Evolutionary conservation across 2,888 invertebrate species (phyloP).

Genomic region (Himalopsyche japonica): DNA sequence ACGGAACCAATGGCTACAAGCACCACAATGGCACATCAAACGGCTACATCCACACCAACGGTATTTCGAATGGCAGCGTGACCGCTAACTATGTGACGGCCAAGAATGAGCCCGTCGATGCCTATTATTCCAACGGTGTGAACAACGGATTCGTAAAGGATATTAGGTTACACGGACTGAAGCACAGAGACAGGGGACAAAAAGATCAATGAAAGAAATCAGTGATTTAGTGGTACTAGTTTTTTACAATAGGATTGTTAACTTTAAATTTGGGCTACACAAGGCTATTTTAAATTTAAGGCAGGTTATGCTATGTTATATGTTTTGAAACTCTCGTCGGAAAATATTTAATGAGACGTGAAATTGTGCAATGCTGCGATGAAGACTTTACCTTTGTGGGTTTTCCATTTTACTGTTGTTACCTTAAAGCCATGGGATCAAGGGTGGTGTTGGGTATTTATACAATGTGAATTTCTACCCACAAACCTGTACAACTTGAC

Average conservation of each 20-base stretch:
- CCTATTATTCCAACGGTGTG: constrained; percentile 66
- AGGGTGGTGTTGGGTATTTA: constrained; percentile 5
- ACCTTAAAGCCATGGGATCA: constrained; percentile 17
- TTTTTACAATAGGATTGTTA: constrained; percentile 26
- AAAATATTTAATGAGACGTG: not conserved
- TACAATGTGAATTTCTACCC: not conserved
- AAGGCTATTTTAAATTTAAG: constrained; percentile 23
- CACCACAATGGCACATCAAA: constrained; percentile 51
- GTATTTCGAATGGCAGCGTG: constrained; percentile 41
- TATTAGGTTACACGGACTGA: constrained; percentile 37
- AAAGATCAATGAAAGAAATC: constrained; percentile 37
- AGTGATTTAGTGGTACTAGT: constrained; percentile 33
- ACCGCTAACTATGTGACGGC: constrained; percentile 53
- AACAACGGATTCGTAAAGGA: constrained; percentile 63
- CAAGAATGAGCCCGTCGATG: constrained; percentile 61
- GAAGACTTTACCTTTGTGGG: not conserved
- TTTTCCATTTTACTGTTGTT: constrained; percentile 10
- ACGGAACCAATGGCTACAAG: constrained; percentile 55
- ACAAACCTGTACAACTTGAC: not conserved
- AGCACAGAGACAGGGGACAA: constrained; percentile 37
- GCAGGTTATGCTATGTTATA: not conserved
- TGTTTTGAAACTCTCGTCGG: not conserved
- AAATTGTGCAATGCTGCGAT: not conserved
- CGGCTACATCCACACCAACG: constrained; percentile 48
- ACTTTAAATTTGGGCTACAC: constrained; percentile 27